Evolutionary conservation across 2,113 vertebrate genomes (phyloP).

Genomic region (Mormyrus iriodes): DNA sequence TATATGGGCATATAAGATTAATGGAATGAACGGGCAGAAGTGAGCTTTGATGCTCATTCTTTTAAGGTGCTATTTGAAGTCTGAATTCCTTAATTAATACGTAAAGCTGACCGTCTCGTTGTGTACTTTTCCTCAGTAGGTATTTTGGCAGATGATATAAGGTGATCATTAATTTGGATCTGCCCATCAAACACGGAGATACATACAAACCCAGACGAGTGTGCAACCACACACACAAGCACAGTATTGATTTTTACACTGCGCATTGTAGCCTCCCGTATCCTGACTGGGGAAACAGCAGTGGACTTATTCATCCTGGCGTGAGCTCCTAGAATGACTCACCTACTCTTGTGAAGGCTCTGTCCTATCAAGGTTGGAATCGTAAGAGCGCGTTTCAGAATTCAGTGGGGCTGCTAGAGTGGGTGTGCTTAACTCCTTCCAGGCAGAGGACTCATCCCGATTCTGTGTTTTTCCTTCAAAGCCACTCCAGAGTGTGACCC

Average conservation of each 20-base stretch:
- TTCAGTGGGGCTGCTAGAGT: conserved; percentile 20
- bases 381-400: conserved; percentile 36
- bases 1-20: too few species aligned
- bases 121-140: neutral
- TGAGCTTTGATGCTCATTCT: neutral
- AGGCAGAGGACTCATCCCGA: neutral
- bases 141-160: neutral
- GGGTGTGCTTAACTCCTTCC: conserved; percentile 24
- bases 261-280: conserved; percentile 41
- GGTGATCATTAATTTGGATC: neutral
- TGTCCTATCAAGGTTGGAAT: conserved; percentile 29
- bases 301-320: conserved; percentile 34
- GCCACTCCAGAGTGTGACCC: neutral
- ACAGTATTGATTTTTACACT: conserved; percentile 30
- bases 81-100: neutral
- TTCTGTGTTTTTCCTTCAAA: neutral
- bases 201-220: neutral
- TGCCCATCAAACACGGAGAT: neutral
- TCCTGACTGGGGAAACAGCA: conserved; percentile 37
- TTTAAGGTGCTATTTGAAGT: neutral
- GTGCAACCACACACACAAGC: neutral
- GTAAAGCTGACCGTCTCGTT: neutral
- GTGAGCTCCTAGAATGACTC: conserved; percentile 45
- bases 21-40: neutral
- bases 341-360: conserved; percentile 44